Evolutionary conservation across 92 coral and sea anemone species (phyloP).

Genomic region (Meandrina meandrites): DNA sequence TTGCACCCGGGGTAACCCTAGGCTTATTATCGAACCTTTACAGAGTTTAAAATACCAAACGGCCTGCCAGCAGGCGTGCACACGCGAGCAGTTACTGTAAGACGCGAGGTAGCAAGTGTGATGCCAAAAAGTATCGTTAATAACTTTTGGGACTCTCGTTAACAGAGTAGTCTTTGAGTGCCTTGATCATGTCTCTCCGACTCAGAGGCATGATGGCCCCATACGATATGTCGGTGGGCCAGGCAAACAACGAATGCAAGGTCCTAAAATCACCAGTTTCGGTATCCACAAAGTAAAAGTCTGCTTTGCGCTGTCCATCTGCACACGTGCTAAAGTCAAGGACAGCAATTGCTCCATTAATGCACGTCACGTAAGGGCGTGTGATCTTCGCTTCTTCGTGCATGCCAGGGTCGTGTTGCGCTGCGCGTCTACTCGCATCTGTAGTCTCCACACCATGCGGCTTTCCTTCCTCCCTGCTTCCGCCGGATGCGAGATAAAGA

Average conservation of each 20-base stretch:
- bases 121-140: background rate
- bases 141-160: background rate
- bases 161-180: slow-evolving; percentile 48
- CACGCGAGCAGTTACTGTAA: no score
- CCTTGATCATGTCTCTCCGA: slow-evolving; percentile 60
- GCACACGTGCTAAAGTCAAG: slow-evolving; percentile 48
- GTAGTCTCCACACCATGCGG: background rate
- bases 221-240: slow-evolving; percentile 66
- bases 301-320: slow-evolving; percentile 48
- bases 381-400: slow-evolving; percentile 30
- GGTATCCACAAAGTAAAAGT: slow-evolving; percentile 36
- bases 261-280: slow-evolving; percentile 30
- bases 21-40: background rate
- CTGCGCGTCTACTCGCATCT: background rate
- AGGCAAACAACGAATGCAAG: slow-evolving; percentile 34
- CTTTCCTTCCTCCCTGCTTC: background rate
- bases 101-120: background rate
- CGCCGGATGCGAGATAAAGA: slow-evolving; percentile 15
- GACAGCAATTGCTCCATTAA: slow-evolving; percentile 31
- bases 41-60: background rate
- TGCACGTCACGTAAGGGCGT: slow-evolving; percentile 44
- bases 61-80: background rate
- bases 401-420: slow-evolving; percentile 4
- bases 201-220: slow-evolving; percentile 65
- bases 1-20: no score